phyloP scores from a whole-genome alignment of 2,888 invertebrate genomes.

The Xylota segnis region DNA sequence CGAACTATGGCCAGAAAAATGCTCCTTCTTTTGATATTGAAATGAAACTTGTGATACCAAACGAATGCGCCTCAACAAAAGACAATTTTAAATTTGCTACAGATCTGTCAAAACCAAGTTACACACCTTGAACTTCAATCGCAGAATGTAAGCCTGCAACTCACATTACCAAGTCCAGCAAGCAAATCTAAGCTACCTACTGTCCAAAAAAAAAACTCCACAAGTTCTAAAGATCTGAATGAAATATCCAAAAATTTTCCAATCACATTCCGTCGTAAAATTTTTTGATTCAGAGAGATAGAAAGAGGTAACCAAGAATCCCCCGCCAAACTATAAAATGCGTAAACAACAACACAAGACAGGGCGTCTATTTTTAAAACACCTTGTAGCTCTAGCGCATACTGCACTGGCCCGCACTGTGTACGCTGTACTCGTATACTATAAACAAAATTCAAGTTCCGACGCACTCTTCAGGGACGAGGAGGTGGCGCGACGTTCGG shows the following conservation, averaged over 20 bases:
- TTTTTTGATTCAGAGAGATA: constrained; percentile 19
- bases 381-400: constrained; percentile 12
- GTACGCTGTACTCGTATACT: constrained; percentile 15
- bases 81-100: too few species aligned
- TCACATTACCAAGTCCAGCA: too few species aligned
- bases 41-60: too few species aligned
- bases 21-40: too few species aligned
- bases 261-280: constrained; percentile 37
- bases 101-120: too few species aligned
- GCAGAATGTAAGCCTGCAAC: too few species aligned
- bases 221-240: constrained; percentile 13
- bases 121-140: too few species aligned
- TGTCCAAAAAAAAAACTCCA: neutral
- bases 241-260: constrained; percentile 16
- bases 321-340: constrained; percentile 34
- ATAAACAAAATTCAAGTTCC: constrained; percentile 53
- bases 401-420: neutral
- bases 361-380: constrained; percentile 59
- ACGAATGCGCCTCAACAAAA: too few species aligned
- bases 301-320: neutral
- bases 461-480: constrained; percentile 2
- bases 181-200: too few species aligned
- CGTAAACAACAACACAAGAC: constrained; percentile 59
- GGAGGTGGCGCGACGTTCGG: neutral
- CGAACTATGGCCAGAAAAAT: too few species aligned